Evolutionary conservation across 2,113 vertebrate species (phyloP), one percentile per base, ranked within the genome.

Genomic region (Erythrocercus mccallii): DNA sequence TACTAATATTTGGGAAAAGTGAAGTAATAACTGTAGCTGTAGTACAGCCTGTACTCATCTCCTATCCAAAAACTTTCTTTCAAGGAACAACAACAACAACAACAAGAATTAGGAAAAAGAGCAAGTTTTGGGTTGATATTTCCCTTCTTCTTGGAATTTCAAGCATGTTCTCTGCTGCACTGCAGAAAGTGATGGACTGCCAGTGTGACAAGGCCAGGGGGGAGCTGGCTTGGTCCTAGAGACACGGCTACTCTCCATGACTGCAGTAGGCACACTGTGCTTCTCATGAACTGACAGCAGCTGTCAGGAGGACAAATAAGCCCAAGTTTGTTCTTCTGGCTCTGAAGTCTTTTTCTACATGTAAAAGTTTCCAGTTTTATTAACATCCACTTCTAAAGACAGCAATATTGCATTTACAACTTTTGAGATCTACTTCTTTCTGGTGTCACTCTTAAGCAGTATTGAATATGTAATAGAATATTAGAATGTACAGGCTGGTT

Each of bases 251-350:
- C 30, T 87, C 21, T 65, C n/a, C 1, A 1, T 48, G 37, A 27
- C 33, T 21, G 8, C 7, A 0, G 42, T 9, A n/a, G 53, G 25
- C 25, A 61, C 12, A n/a, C 20, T 0, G 0, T 17, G 6, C 31
- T 78, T 69, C 25, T 48, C 45, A n/a, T 4, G 11, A 80, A 54
- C 2, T 51, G 35, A 45, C 60, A 70, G 54, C 56, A 66, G 50
- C 64, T 84, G 33, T 40, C 65, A 81, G 28, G 47, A 47, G 61
- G 37, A 81, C 18, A 57, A 65, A 53, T n/a, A 21, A 83, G 9
- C 6, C 11, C 18, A 50, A 61, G 10, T 44, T 54, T 65, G 15
- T 37, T 76, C 11, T 70, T 70, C 22, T 69, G 14, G 7, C 81
- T 78, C 23, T 56, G 19, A 8, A 35, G 44, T 19, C 22, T 72